Percentiles rank a stretch among this genome's conserved stretches.
Conservation (phyloP, 2,113 vertebrate species). For the Arothron firmamentum region DNA sequence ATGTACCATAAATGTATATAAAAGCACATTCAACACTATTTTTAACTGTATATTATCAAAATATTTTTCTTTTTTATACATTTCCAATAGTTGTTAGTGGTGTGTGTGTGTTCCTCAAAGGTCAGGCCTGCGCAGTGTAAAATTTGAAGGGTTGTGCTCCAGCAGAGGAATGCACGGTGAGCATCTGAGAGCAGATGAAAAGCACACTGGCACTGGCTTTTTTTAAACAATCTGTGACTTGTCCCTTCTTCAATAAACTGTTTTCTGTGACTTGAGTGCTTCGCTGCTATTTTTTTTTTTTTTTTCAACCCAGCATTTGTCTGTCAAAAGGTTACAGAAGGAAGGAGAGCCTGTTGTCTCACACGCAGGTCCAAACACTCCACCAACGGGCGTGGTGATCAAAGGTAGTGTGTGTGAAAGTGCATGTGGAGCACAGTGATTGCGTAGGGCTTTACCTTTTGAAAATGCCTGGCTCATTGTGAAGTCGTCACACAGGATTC, state of each 20-base stretch:
- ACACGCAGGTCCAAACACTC: constrained; percentile 1
- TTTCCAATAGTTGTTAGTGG: neutral
- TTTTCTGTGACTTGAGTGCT: constrained; percentile 22
- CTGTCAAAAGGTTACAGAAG: neutral
- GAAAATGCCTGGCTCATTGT: constrained; percentile 42
- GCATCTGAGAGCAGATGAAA: neutral
- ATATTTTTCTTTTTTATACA: neutral
- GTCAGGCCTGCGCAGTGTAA: neutral
- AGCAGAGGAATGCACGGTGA: constrained; percentile 15
- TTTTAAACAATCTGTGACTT: constrained; percentile 24
- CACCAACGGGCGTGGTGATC: constrained; percentile 35
- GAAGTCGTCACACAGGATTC: constrained; percentile 39
- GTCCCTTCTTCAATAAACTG: constrained; percentile 39
- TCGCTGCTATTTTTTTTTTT: constrained; percentile 11
- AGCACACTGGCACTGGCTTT: neutral
- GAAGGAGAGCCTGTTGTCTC: neutral
- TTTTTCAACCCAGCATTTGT: neutral
- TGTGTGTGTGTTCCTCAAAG: neutral
- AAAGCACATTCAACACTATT: no score
- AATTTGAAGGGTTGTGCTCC: constrained; percentile 5
- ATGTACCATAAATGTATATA: no score
- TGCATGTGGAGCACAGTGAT: constrained; percentile 38
- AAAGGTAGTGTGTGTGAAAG: constrained; percentile 65
- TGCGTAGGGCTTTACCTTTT: constrained; percentile 48
- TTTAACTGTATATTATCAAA: no score